Base-by-base conservation (phyloP, 2,797 vertebrate genomes). In the Menidia menidia region DNA sequence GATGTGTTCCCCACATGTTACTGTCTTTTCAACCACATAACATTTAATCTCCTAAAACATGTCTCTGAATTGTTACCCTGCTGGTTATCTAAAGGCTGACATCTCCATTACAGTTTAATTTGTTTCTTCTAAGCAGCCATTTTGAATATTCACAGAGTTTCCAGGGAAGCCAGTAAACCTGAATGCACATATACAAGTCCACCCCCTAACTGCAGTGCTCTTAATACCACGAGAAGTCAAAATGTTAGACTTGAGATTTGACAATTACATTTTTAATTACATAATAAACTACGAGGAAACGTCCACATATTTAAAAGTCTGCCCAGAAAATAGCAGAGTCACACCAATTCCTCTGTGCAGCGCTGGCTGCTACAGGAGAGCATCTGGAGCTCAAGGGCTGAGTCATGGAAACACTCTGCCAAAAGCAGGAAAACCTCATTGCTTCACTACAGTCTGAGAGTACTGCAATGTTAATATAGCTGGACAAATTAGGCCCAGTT, bases 371-470 rank as follows among this genome's bases (percentile, higher is more conserved):
- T 25, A 33, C 7, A 33, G n/a, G n/a, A 11, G 43, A 39, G 53
- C 57, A 72, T 74, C 69, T 71, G 77, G 81, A 88, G 84, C 87
- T 86, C 71, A 18, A 69, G 82, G 83, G 88, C 78, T 84, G 85
- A 88, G 79, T 89, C 85, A 87, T 74, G 74, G 52, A 82, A 78
- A 59, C 31, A 32, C 35, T 55, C 68, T 57, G 86, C 83, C 75
- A 84, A 73, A 64, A 82, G 67, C 68, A 73, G 31, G 25, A 75
- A 73, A 83, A 78, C 59, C 71, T 87, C 71, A 64, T 70, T 60
- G 71, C 56, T 71, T 60, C 19, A 2, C 52, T 56, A 58, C 64
- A 60, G 75, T 64, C 60, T 67, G 71, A 60, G 63, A 52, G 48
- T 9, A 41, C 76, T 70, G 60, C 30, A 63, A 31, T 18, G 70